Evolutionary conservation across 2,113 vertebrate genomes (phyloP).

Genomic region (Oreochromis tanganicae): DNA sequence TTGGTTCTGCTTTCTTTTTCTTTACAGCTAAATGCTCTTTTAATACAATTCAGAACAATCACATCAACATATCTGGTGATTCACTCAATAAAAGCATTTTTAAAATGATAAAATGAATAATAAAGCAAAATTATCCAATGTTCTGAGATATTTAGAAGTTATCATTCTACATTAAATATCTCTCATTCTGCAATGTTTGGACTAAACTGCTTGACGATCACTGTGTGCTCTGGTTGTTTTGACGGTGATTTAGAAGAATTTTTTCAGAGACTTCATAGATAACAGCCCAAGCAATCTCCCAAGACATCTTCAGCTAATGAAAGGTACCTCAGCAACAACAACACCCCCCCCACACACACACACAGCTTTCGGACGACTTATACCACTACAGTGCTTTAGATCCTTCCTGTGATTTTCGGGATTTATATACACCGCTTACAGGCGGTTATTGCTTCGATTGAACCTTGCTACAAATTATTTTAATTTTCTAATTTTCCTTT

Average conservation of each 20-base stretch:
- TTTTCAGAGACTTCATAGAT: neutral
- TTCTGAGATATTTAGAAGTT: neutral
- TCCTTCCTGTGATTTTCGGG: neutral
- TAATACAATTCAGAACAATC: neutral
- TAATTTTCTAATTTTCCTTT: neutral
- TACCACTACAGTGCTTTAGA: neutral
- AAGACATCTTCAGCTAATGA: neutral
- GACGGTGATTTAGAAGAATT: neutral
- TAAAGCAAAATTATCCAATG: neutral
- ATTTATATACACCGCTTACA: neutral
- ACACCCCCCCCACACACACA: neutral
- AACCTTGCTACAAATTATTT: neutral
- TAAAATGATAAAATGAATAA: neutral
- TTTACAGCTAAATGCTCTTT: neutral
- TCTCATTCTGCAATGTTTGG: neutral
- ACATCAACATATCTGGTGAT: neutral
- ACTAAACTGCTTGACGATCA: neutral
- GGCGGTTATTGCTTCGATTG: neutral
- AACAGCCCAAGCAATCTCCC: neutral
- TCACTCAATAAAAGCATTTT: neutral
- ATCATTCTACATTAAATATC: neutral
- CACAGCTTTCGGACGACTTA: neutral
- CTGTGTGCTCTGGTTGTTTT: neutral
- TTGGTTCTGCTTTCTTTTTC: neutral
- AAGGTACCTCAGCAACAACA: neutral